Base-by-base conservation (phyloP, 1,140 invertebrate genomes). In the Parasteatoda tepidariorum region DNA sequence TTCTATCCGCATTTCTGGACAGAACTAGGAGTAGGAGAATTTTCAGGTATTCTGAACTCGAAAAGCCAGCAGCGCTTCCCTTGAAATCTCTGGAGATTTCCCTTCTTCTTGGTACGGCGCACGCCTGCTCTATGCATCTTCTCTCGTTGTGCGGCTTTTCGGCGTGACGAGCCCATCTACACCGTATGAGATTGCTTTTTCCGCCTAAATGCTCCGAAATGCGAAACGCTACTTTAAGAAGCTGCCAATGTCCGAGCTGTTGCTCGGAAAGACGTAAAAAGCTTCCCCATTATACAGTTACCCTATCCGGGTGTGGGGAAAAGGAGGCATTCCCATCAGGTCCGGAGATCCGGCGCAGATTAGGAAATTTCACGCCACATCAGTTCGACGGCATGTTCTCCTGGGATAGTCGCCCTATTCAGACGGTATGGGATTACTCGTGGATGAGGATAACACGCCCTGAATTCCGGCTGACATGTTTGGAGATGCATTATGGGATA, bases 281-380 rank as follows among this genome's bases (percentile, higher is more conserved):
- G 78, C 78, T 81, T 68, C 62, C 67, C 78, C 75, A 67, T 67
- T 78, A 76, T 76, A 57, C 75, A 67, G 75, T 67, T 64, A 76
- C 59, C 74, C 75, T 76, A 76, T 76, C 73, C 38, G 71, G 71
- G 38, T 13, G 38, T 48, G 38, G 38, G 38, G 18, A n/a, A 48
- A 48, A 48, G 38, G 54, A 59, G 73, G 73, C 73, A 78, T 78
- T 48, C 75, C 66, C 67, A 81, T 81, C 67, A 81, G 64, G 22
- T 9, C 13, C 66, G 38, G 66, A 48, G 31, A 48, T 54, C 75
- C 18, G 64, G 66, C 54, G 78, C 31, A 81, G 78, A 81, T 81
- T 81, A 81, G 78, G 78, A 81, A 81, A 81, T 81, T 81, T 81
- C 78, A 81, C 78, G 78, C 78, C 78, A 64, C 78, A 81, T 81